Conservation (phyloP, 2,113 vertebrate species). For the Setophaga petechia region DNA sequence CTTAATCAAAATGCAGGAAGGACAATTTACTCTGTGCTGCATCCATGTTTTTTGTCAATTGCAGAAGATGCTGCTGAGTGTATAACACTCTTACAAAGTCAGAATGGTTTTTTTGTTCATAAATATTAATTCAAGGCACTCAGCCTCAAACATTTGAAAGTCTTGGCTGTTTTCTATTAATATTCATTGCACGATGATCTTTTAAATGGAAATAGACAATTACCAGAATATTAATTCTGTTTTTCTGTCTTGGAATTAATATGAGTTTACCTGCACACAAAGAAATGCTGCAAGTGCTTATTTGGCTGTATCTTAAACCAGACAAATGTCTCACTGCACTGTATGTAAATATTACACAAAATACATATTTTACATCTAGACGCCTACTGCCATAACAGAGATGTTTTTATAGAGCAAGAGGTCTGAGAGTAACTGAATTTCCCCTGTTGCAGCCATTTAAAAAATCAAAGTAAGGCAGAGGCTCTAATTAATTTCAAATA, state of each 20-base stretch:
- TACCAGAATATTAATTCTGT: conserved; percentile 2
- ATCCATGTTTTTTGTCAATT: not conserved
- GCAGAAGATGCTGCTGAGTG: not conserved
- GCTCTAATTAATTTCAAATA: conserved; percentile 39
- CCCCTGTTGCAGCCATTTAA: not conserved
- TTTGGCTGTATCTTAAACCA: not conserved
- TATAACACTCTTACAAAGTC: not conserved
- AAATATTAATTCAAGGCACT: conserved; percentile 38
- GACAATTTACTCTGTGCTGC: not conserved
- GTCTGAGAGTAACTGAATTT: not conserved
- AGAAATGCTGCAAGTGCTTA: not conserved
- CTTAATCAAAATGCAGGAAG: not conserved
- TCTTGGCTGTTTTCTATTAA: not conserved
- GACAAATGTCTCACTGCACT: not conserved
- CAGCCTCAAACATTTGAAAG: not conserved
- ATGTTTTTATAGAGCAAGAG: not conserved
- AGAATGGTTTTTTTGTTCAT: not conserved
- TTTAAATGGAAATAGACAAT: conserved; percentile 38
- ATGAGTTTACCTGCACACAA: not conserved
- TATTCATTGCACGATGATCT: not conserved
- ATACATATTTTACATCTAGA: not conserved
- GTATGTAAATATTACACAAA: not conserved
- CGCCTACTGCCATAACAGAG: not conserved
- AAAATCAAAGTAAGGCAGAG: conserved; percentile 20
- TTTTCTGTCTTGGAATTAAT: not conserved